These are phyloP conservation scores for Gryllus bimaculatus DNA, from an alignment of 1,140 invertebrate genomes.

Conservation along the genomic window DNA sequence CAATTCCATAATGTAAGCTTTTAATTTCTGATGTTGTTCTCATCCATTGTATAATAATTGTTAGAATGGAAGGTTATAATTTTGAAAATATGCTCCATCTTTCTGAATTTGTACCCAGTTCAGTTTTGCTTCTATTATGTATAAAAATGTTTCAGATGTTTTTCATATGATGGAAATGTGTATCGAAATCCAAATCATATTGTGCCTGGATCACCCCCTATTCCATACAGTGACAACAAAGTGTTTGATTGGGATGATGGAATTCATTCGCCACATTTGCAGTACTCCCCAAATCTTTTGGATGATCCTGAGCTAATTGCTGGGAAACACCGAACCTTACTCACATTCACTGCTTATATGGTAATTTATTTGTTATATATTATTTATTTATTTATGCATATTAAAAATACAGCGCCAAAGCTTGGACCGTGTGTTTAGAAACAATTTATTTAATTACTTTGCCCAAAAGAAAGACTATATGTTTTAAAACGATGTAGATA, in stretches of 20 bases:
- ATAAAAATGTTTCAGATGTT: constrained; percentile 48
- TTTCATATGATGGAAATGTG: constrained; percentile 59
- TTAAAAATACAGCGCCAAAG: too few species aligned
- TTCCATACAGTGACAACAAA: constrained; percentile 35
- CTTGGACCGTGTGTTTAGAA: background rate
- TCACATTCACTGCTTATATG: constrained; percentile 94
- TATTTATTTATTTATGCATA: background rate
- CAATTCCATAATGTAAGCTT: too few species aligned
- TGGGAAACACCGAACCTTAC: constrained; percentile 84
- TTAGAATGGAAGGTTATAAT: constrained; percentile 8
- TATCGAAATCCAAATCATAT: constrained; percentile 43
- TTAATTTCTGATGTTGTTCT: background rate
- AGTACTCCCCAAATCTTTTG: constrained; percentile 79
- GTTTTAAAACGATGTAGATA: background rate
- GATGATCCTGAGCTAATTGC: constrained; percentile 93
- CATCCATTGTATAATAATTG: background rate
- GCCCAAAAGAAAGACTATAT: background rate
- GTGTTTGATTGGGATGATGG: constrained; percentile 38
- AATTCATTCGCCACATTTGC: constrained; percentile 34
- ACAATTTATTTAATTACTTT: background rate
- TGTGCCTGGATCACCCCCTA: constrained; percentile 49
- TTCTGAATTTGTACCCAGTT: background rate
- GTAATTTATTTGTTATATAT: constrained; percentile 30
- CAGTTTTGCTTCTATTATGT: background rate
- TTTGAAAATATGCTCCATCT: constrained; percentile 4